Evolutionary conservation across 1,140 invertebrate genomes (phyloP).

Genomic region (Trachymyrmex septentrionalis): DNA sequence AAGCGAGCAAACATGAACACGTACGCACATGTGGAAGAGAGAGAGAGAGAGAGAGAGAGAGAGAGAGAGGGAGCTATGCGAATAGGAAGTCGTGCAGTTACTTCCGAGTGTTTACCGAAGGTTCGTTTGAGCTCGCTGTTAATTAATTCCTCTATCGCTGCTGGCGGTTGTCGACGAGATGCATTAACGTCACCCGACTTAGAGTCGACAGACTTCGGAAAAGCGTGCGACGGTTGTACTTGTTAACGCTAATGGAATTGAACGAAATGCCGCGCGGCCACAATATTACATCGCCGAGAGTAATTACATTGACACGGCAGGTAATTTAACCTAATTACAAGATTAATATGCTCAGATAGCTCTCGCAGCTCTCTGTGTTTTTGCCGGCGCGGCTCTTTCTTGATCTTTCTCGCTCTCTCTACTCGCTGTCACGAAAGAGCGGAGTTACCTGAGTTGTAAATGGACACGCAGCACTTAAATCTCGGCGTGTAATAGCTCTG

Average conservation of each 20-base stretch:
- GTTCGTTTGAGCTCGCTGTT: constrained; percentile 72
- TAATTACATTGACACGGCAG: constrained; percentile 61
- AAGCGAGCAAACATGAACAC: constrained; percentile 24
- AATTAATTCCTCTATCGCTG: constrained; percentile 69
- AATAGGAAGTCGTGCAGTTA: constrained; percentile 54
- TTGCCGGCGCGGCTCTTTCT: neutral
- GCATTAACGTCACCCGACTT: constrained; percentile 54
- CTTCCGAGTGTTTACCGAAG: constrained; percentile 70
- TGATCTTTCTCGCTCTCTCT: neutral
- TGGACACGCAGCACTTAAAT: constrained; percentile 46
- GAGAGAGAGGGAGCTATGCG: neutral
- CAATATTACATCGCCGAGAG: constrained; percentile 47
- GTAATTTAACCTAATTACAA: constrained; percentile 63
- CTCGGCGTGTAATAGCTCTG: constrained; percentile 26
- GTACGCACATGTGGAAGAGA: neutral
- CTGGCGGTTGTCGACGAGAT: constrained; percentile 41
- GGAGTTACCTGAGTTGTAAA: neutral
- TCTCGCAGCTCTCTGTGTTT: constrained; percentile 14
- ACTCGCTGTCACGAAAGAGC: constrained; percentile 5
- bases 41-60: neutral
- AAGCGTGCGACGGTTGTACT: constrained; percentile 44
- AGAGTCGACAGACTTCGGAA: constrained; percentile 39
- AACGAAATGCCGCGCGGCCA: constrained; percentile 53
- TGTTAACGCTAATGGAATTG: constrained; percentile 62
- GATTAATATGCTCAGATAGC: constrained; percentile 44